A percentile compares a stretch with the other conserved stretches of the same genome.
phyloP scores from a whole-genome alignment of 2,888 invertebrate genomes.

The Lepidocyrtinus sp. region DNA sequence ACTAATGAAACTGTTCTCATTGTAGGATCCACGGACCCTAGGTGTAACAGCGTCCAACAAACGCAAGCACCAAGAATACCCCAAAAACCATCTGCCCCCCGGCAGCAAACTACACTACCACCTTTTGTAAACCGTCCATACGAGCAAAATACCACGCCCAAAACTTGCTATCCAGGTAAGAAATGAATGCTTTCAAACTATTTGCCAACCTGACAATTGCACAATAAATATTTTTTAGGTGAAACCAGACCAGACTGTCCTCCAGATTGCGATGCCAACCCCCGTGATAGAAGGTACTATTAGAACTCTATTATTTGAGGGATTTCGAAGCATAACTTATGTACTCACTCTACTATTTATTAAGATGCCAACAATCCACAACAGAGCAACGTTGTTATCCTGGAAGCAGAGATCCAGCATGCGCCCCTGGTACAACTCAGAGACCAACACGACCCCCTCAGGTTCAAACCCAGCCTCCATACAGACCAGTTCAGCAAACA shows the following conservation, averaged over 20 bases:
- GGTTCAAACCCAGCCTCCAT: no score
- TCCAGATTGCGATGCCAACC: conserved; percentile 69
- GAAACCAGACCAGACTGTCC: conserved; percentile 68
- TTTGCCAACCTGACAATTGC: no score
- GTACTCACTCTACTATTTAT: background rate
- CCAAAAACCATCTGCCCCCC: background rate
- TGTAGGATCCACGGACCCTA: conserved; percentile 31
- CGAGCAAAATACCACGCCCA: conserved; percentile 31
- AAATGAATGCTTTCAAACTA: conserved; percentile 47
- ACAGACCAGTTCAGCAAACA: conserved; percentile 2
- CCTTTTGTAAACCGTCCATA: conserved; percentile 16
- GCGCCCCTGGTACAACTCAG: conserved; percentile 17
- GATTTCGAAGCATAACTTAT: background rate
- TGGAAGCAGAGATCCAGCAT: conserved; percentile 48
- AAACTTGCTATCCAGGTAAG: conserved; percentile 63
- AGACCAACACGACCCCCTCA: conserved; percentile 27
- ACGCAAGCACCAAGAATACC: conserved; percentile 26
- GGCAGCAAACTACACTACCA: background rate
- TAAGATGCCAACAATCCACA: conserved; percentile 40
- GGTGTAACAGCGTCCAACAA: conserved; percentile 17
- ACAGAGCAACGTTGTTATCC: conserved; percentile 43
- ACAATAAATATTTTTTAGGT: conserved; percentile 1
- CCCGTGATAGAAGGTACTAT: conserved; percentile 70
- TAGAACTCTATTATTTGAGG: background rate
- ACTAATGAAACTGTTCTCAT: background rate